Base-by-base conservation (phyloP, 2,797 vertebrate species). In the Typhlichthys eigenmanni region DNA sequence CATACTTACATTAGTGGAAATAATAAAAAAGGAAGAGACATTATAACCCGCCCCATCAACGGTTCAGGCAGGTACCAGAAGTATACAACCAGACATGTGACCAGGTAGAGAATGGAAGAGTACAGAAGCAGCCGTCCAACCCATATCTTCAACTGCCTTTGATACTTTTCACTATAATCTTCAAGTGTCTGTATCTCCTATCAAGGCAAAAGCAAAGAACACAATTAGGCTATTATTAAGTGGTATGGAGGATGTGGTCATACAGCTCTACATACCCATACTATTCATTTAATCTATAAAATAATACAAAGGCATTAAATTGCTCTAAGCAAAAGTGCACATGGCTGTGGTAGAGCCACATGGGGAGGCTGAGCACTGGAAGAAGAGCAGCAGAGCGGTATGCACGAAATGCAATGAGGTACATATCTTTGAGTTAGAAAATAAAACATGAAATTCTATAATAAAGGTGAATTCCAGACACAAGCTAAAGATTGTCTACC, bases 1-100 rank as follows among this genome's bases (percentile, higher is more conserved):
- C 71, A 82, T 90, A 97, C 97, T 98, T 93, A 99, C 97, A 98
- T 89, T 64, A 96, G 72, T 2, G 96, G 97, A 92, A 98, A 97
- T 62, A 95, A 69, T 87, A 98, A 74, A 85, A 98, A 96, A 11
- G 94, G 94, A 76, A 98, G 92, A 34, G 90, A 92, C 87, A 97
- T 88, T 60, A 95, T 84, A 62, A 98, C 81, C 65, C 92, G 94
- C 69, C 93, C 94, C 72, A 95, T 94, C 79, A 93, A 85, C 80
- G 92, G 95, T 54, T 97, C 95, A 10, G 97, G 98, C 78, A 99
- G 92, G 88, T 95, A 98, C 94, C 97, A 99, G 17, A 92, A 88
- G 85, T 98, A 99, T 2, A 98, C 95, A 72, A 98, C 83, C 56
- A 94, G 24, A 75, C 92, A 94, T 13, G 93, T 93, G 56, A 95